Percentiles rank a stretch among this genome's conserved stretches.
These are phyloP conservation scores for Crotalus horridus DNA, from an alignment of 2,113 vertebrate genomes.

Conservation along the genomic window DNA sequence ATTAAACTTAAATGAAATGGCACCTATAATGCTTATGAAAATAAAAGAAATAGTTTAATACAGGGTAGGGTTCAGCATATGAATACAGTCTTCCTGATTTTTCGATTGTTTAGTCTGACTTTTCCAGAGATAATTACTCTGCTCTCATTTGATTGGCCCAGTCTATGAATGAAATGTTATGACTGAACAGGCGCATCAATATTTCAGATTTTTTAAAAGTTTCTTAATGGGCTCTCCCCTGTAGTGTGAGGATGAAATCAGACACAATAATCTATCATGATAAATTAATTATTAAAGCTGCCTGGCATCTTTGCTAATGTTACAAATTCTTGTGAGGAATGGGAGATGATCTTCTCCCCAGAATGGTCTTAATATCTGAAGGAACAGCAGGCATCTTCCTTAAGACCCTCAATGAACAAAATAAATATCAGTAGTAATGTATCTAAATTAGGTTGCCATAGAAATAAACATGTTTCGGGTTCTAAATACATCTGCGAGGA, in stretches of 20 bases:
- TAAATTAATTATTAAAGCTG: conserved; percentile 31
- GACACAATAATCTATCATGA: conserved; percentile 10
- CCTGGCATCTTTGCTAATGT: conserved; percentile 22
- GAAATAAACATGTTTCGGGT: neutral
- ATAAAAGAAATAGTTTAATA: neutral
- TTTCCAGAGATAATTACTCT: conserved; percentile 3
- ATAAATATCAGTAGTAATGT: conserved; percentile 12
- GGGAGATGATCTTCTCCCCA: conserved; percentile 22
- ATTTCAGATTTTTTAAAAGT: conserved; percentile 34
- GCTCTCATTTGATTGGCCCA: neutral
- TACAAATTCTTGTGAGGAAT: conserved; percentile 14
- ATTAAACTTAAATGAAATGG: neutral
- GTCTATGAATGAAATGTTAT: conserved; percentile 5
- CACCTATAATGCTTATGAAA: neutral
- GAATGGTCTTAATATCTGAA: conserved; percentile 13
- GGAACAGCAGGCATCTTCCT: conserved; percentile 17
- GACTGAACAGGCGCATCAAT: conserved; percentile 21
- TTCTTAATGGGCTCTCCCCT: conserved; percentile 8
- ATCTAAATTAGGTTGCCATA: conserved; percentile 10
- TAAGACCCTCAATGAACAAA: neutral
- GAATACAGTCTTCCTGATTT: neutral
- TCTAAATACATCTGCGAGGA: neutral
- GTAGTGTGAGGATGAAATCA: conserved; percentile 6
- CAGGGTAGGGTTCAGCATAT: neutral
- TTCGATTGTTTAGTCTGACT: neutral